Evolutionary conservation across 2,888 invertebrate species (phyloP).

Genomic region (Embidobia sp.): DNA sequence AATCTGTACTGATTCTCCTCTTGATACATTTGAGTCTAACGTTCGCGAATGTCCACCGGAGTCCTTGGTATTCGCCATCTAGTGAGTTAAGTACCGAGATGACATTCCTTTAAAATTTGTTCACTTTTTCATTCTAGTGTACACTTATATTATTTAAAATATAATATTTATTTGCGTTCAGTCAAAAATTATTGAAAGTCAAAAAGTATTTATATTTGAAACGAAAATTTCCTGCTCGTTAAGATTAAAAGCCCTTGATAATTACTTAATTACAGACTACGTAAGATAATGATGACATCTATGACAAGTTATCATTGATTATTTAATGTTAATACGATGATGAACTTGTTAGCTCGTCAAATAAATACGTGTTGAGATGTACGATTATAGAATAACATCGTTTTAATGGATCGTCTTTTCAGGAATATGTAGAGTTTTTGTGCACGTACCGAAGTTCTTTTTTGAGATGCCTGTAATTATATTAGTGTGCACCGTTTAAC

Average conservation of each 20-base stretch:
- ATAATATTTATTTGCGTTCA: too few relatives aligned
- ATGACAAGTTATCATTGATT: conserved; percentile 38
- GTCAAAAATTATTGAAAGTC: too few relatives aligned
- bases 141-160: too few relatives aligned
- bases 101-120: conserved; percentile 24
- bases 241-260: too few relatives aligned
- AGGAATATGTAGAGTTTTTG: conserved; percentile 7
- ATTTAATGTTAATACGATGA: conserved; percentile 33
- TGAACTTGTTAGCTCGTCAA: conserved; percentile 28
- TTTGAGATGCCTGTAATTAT: too few relatives aligned
- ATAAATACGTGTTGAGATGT: conserved; percentile 8
- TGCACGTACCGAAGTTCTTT: background rate
- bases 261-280: too few relatives aligned
- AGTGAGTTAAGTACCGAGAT: conserved; percentile 81
- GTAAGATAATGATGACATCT: too few relatives aligned
- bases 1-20: conserved; percentile 56
- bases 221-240: too few relatives aligned
- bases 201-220: too few relatives aligned
- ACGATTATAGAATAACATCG: conserved; percentile 10
- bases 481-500: too few relatives aligned
- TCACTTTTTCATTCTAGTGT: too few relatives aligned
- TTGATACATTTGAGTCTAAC: conserved; percentile 83
- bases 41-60: conserved; percentile 75
- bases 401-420: conserved; percentile 16
- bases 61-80: conserved; percentile 82